These are phyloP conservation scores for Drosophila lowei DNA, from an alignment of 1,140 invertebrate species.

Conservation along the genomic window DNA sequence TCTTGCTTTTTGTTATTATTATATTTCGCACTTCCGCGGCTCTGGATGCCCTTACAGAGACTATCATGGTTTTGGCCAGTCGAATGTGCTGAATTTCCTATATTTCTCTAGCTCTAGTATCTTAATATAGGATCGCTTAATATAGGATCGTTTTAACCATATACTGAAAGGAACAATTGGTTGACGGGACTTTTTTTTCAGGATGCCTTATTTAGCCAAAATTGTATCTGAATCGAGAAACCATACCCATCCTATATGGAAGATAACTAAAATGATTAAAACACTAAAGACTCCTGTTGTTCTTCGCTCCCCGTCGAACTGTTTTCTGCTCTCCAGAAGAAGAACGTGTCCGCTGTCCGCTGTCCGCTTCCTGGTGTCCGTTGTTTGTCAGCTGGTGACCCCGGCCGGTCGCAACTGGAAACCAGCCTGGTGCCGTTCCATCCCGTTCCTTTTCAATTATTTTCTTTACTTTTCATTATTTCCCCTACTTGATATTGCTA, in stretches of 20 bases:
- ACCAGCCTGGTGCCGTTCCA: constrained; percentile 11
- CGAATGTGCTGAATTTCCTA: no score
- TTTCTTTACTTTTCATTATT: constrained; percentile 39
- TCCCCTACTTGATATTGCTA: constrained; percentile 3
- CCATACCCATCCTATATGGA: no score
- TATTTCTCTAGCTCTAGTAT: background rate
- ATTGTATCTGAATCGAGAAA: no score
- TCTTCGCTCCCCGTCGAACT: background rate
- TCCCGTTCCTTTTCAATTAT: constrained; percentile 7
- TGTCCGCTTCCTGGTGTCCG: background rate
- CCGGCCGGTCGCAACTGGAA: no score
- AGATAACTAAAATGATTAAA: no score
- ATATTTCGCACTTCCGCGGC: constrained; percentile 17
- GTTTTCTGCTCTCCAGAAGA: no score
- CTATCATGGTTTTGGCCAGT: background rate
- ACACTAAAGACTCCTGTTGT: constrained; percentile 1
- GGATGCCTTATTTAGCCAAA: no score
- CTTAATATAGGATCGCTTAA: no score
- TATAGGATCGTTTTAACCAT: no score
- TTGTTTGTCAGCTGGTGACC: constrained; percentile 21
- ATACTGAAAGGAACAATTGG: no score
- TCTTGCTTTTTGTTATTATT: constrained; percentile 20
- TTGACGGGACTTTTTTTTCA: no score
- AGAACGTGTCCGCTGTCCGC: no score
- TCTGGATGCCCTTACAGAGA: background rate